phyloP scores from a whole-genome alignment of 1,140 invertebrate species.

The Scaptodrosophila lebanonensis region DNA sequence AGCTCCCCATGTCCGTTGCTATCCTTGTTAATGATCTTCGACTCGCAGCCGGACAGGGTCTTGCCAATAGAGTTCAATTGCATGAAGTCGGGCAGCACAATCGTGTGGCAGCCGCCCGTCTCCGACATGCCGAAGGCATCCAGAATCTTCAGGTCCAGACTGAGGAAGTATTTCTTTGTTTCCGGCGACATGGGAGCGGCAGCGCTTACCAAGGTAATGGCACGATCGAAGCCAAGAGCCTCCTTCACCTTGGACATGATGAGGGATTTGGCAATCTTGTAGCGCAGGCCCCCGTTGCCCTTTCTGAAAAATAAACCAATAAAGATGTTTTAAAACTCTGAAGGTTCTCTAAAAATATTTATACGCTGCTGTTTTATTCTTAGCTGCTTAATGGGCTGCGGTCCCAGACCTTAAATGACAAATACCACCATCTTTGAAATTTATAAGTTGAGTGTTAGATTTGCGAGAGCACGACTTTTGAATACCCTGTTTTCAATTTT shows the following conservation, averaged over 20 bases:
- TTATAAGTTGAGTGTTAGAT: no score
- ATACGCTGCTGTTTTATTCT: neutral
- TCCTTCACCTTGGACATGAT: constrained; percentile 84
- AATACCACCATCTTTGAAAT: no score
- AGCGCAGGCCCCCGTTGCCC: constrained; percentile 62
- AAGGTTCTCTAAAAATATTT: neutral
- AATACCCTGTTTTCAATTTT: no score
- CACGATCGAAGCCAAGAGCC: constrained; percentile 87
- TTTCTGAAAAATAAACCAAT: constrained; percentile 47
- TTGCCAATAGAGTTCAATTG: constrained; percentile 84
- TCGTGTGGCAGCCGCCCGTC: constrained; percentile 85
- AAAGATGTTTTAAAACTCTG: neutral
- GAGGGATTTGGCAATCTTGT: constrained; percentile 73
- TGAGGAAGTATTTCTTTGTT: constrained; percentile 91
- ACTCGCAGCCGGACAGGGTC: constrained; percentile 82
- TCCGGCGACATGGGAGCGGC: constrained; percentile 92
- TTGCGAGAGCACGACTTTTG: no score
- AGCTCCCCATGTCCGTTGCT: constrained; percentile 89
- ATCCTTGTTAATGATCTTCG: constrained; percentile 84
- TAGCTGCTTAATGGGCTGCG: constrained; percentile 22
- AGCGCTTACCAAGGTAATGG: constrained; percentile 83
- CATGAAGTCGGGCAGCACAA: constrained; percentile 79
- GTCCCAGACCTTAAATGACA: no score
- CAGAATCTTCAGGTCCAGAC: constrained; percentile 89
- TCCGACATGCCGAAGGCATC: constrained; percentile 94